phyloP scores from a whole-genome alignment of 2,797 vertebrate genomes.

The Protonibea diacanthus region DNA sequence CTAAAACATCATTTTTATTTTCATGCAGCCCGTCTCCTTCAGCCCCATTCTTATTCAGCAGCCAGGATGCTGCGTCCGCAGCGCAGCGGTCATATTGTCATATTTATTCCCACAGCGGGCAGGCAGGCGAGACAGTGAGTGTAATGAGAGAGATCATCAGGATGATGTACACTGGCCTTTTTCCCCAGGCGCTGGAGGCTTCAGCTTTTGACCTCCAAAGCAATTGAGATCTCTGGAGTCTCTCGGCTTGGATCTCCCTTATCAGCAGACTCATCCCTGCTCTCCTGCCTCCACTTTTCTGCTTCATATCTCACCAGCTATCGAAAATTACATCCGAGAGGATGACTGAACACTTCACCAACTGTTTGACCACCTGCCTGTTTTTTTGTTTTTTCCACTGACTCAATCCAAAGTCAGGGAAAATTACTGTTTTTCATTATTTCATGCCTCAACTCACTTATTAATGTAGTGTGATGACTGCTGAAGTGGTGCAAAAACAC shows the following conservation, averaged over 20 bases:
- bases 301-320: conserved; percentile 25
- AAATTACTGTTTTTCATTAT: not conserved
- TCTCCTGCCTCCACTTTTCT: conserved; percentile 3
- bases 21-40: conserved; percentile 2
- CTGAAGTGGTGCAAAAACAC: not conserved
- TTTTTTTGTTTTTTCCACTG: not conserved
- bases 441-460: not conserved
- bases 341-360: conserved; percentile 13
- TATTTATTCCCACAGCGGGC: conserved; percentile 41
- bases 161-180: conserved; percentile 47
- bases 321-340: conserved; percentile 24
- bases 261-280: conserved; percentile 23
- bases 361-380: conserved; percentile 8
- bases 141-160: conserved; percentile 58
- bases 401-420: not conserved
- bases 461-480: not conserved
- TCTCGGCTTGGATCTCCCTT: conserved; percentile 12
- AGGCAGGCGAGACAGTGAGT: conserved; percentile 35
- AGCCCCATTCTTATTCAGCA: not conserved
- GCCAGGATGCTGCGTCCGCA: conserved; percentile 7
- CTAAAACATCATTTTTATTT: conserved; percentile 33
- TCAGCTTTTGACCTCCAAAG: conserved; percentile 49
- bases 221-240: conserved; percentile 35
- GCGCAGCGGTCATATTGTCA: conserved; percentile 18
- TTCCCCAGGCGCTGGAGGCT: not conserved